Evolutionary conservation across 2,888 invertebrate genomes (phyloP), one percentile per base, ranked within the genome.

Genomic region (Caenorhabditis becei): DNA sequence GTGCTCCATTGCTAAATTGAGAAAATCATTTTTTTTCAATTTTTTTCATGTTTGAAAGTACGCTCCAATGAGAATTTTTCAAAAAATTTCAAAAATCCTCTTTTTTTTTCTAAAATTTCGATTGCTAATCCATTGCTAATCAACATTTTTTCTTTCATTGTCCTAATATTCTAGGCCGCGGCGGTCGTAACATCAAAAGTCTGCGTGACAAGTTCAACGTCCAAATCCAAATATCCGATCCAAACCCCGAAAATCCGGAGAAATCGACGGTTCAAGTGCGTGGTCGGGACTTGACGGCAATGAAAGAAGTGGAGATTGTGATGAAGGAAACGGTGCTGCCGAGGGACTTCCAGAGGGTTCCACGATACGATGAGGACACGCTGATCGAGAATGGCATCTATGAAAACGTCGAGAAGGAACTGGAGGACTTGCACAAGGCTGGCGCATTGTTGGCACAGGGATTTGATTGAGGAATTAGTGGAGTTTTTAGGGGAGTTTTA

Each of bases 161-260:
- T n/a, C n/a, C n/a, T n/a, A n/a, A 18, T 26, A n/a, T 28, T 63
- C 0, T 24, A 65, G 79, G 79, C 24, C 53, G 41, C n/a, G 72
- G 72, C 11, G 79, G 79, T n/a, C 56, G 67, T 5, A 54, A 72
- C 54, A 72, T 79, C 26, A 59, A 63, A 41, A 69, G 61, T 10
- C 62, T 79, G 8, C 61, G 65, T 4, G 79, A 70, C 53, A 65
- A 66, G 18, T 79, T 72, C 63, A 72, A 62, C 18, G 71, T 72
- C 16, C 53, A 72, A 26, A 79, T 79, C n/a, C 72, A 75, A 44
- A 79, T 79, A 10, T 79, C 72, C 3, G 72, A 67, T 2, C 79
- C 79, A 3, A 51, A 58, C 14, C 67, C 67, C 7, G 72, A 67
- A 7, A 58, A 72, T 56, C 72, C 79, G 26, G n/a, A 49, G 14